Evolutionary conservation across 2,113 vertebrate species (phyloP).

Genomic region (Cacatua alba): DNA sequence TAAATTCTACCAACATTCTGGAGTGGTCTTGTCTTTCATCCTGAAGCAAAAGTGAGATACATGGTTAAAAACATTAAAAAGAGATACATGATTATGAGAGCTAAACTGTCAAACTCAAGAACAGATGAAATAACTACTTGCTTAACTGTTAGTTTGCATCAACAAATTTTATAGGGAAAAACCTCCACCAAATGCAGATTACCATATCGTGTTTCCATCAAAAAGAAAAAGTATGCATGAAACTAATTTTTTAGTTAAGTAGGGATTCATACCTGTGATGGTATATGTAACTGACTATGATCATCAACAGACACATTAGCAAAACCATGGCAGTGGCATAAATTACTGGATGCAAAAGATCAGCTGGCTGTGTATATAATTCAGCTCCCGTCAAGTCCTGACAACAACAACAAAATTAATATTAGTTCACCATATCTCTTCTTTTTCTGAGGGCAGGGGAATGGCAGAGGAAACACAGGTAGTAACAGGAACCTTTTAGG

Average conservation of each 20-base stretch:
- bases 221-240: not conserved
- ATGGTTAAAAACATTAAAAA: not conserved
- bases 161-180: not conserved
- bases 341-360: slow-evolving; percentile 89
- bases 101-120: not conserved
- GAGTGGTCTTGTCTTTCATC: not conserved
- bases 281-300: slow-evolving; percentile 89
- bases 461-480: not conserved
- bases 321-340: slow-evolving; percentile 87
- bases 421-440: not conserved
- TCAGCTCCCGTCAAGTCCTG: slow-evolving; percentile 90
- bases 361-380: slow-evolving; percentile 75
- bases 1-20: not conserved
- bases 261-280: slow-evolving; percentile 85
- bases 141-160: not conserved
- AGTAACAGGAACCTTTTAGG: not conserved
- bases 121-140: not conserved
- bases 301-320: slow-evolving; percentile 83
- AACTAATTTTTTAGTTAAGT: not conserved
- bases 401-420: not conserved
- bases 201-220: not conserved
- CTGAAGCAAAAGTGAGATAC: not conserved
- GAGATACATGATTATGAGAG: not conserved
- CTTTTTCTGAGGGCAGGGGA: not conserved
- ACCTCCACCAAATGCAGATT: not conserved